Evolutionary conservation across 2,888 invertebrate species (phyloP), one percentile per base, ranked within the genome.

Genomic region (Sturmia bella): DNA sequence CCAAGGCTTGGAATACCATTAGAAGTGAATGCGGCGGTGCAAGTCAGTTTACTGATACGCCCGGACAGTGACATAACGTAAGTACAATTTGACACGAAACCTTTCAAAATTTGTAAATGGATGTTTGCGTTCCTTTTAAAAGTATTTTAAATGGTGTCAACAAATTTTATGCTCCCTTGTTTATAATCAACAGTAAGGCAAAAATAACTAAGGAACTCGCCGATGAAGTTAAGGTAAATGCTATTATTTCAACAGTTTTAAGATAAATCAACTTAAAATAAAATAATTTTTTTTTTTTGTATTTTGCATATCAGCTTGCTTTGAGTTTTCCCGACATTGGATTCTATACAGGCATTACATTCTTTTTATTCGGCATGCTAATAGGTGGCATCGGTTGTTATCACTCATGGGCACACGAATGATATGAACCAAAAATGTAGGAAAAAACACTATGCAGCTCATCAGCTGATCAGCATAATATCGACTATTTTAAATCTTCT

Each of bases 1-100:
- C 95, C 96, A 85, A 93, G 90, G 85, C 93, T 96, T 19, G 96
- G 97, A 0, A 93, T 96, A 86, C 96, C 97, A 19, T 89, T 97
- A 63, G 88, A 92, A 61, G 95, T 96, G 3, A 90, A 92, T 72
- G 97, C 96, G 0, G 93, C 94, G 84, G 90, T 97, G 43, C 85
- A 96, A 95, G 92, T 97, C 84, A 96, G 95, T 90, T 88, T 95
- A 76, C 87, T 92, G 13, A 85, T 94, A 6, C 88, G 92, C 81
- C 91, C 91, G 6, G 92, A 93, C 78, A 57, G 86, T 0, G 88
- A 90, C 3, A 92, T 94, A 57, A 87, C 88, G 95, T 95, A 90
- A 93, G 92, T 92, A 32, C 5, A 32, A 32, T 17, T 13, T 24
- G 7, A 7, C 5, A n/a, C 6, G 1, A 32, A 56, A 19, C 13